Conservation (phyloP, 2,113 vertebrate genomes). For the Semnornis frantzii region DNA sequence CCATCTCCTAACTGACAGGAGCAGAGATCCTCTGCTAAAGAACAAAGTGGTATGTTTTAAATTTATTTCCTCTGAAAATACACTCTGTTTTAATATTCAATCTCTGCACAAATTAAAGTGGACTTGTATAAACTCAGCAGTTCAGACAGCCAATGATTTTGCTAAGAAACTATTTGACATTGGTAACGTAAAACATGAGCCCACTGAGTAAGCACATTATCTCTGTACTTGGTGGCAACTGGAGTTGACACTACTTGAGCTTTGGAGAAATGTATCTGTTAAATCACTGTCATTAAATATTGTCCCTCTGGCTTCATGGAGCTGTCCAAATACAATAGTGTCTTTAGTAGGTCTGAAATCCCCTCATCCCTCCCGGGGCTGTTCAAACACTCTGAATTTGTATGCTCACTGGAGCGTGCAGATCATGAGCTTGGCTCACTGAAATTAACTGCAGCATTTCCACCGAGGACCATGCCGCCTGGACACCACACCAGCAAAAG, state of each 20-base stretch:
- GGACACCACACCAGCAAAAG: neutral
- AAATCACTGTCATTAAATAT: slow-evolving; percentile 41
- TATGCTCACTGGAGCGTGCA: rapidly evolving
- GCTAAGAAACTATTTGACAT: slow-evolving; percentile 46
- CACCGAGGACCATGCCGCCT: rapidly evolving
- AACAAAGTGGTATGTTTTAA: slow-evolving; percentile 30
- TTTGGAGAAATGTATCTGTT: slow-evolving; percentile 22
- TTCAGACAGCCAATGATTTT: slow-evolving; percentile 40
- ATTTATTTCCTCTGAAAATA: slow-evolving; percentile 64
- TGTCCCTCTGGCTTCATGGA: slow-evolving; percentile 33
- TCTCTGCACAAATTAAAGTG: slow-evolving; percentile 32
- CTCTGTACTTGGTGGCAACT: neutral
- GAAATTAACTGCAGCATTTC: rapidly evolving
- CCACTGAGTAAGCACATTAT: slow-evolving; percentile 3
- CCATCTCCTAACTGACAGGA: slow-evolving; percentile 12
- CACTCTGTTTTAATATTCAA: slow-evolving; percentile 57
- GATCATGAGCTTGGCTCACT: neutral
- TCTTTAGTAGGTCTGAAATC: neutral
- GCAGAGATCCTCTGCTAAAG: slow-evolving; percentile 37
- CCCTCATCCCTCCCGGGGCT: neutral
- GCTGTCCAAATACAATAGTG: neutral
- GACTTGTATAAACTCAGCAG: slow-evolving; percentile 9
- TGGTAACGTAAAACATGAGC: slow-evolving; percentile 45
- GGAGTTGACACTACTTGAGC: slow-evolving; percentile 34
- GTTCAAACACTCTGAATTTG: neutral